Percentiles rank a stretch among this genome's conserved stretches.
phyloP scores from a whole-genome alignment of 2,113 vertebrate genomes.

The Erythrolamprus reginae region DNA sequence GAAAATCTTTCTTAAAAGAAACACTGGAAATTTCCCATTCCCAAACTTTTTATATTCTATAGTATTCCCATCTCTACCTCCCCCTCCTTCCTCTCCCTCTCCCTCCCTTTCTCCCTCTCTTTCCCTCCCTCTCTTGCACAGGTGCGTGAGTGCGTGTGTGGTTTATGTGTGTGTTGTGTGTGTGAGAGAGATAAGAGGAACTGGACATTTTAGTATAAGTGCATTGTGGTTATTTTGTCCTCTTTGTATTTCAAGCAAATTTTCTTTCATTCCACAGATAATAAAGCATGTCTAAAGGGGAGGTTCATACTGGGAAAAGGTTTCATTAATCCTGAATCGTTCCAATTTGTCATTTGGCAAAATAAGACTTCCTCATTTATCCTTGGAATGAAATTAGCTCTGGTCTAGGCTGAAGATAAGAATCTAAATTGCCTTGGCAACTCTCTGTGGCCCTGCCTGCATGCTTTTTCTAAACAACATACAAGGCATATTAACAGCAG shows the following conservation, averaged over 20 bases:
- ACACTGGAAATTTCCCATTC: neutral
- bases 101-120: no score
- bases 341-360: slow-evolving; percentile 76
- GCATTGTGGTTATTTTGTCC: slow-evolving; percentile 52
- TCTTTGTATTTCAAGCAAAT: slow-evolving; percentile 52
- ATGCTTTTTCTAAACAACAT: slow-evolving; percentile 67
- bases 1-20: neutral
- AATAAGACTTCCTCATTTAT: slow-evolving; percentile 74
- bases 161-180: neutral
- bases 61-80: no score
- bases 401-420: slow-evolving; percentile 63
- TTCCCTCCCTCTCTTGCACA: no score
- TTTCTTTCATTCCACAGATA: slow-evolving; percentile 55
- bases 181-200: slow-evolving; percentile 27
- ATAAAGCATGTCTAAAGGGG: slow-evolving; percentile 52
- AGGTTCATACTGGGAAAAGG: slow-evolving; percentile 63
- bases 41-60: neutral
- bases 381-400: slow-evolving; percentile 75
- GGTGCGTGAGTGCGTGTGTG: no score
- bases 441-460: slow-evolving; percentile 64
- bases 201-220: slow-evolving; percentile 38
- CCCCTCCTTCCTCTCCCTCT: no score
- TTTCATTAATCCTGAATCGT: slow-evolving; percentile 78
- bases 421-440: slow-evolving; percentile 76
- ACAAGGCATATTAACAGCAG: slow-evolving; percentile 72